A percentile compares a stretch with the other conserved stretches of the same genome.
Conservation (phyloP, 1,140 invertebrate species). For the Thalassaphorura encarpata region DNA sequence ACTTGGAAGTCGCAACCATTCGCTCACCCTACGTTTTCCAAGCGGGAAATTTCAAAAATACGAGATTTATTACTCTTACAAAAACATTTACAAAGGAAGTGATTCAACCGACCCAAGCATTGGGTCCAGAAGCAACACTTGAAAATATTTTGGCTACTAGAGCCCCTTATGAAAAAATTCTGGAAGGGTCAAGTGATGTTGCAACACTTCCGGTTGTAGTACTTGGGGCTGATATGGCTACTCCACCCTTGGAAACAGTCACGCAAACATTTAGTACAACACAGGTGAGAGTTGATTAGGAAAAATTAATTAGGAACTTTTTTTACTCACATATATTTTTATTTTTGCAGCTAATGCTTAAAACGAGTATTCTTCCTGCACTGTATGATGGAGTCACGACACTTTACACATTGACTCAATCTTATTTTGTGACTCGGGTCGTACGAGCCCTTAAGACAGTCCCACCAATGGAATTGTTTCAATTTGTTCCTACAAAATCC, state of each 20-base stretch:
- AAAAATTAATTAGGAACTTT: neutral
- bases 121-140: conserved; percentile 58
- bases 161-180: conserved; percentile 40
- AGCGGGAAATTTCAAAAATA: conserved; percentile 76
- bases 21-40: conserved; percentile 80
- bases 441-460: conserved; percentile 79
- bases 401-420: conserved; percentile 66
- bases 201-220: conserved; percentile 69
- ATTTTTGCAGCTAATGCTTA: conserved; percentile 51
- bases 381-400: conserved; percentile 47
- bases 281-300: conserved; percentile 39
- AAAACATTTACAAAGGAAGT: conserved; percentile 36
- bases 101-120: conserved; percentile 42
- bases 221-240: conserved; percentile 59
- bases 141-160: conserved; percentile 76
- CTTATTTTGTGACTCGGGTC: conserved; percentile 70
- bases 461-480: conserved; percentile 72
- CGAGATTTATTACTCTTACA: conserved; percentile 43
- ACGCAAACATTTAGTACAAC: conserved; percentile 84
- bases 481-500: conserved; percentile 74
- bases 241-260: conserved; percentile 71
- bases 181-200: conserved; percentile 40
- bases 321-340: conserved; percentile 1
- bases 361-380: conserved; percentile 75
- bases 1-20: conserved; percentile 67